These are phyloP conservation scores for Salvelinus namaycush DNA, from an alignment of 2,113 vertebrate species.

Conservation along the genomic window DNA sequence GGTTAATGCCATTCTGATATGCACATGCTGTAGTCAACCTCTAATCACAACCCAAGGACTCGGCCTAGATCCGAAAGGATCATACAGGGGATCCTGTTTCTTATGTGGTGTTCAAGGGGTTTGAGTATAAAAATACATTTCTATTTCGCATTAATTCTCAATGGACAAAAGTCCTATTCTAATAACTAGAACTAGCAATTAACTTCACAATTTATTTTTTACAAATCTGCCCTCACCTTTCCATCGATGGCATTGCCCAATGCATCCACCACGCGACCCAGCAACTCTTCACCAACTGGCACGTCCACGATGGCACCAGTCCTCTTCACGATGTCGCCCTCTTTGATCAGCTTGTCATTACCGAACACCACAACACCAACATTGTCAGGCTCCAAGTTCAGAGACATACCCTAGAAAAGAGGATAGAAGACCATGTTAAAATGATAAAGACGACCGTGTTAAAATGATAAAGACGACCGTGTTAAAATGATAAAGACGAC, in stretches of 20 bases:
- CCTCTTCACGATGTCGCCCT: constrained; percentile 96
- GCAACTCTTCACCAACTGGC: constrained; percentile 90
- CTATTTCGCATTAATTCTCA: too few relatives aligned
- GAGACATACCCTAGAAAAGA: constrained; percentile 89
- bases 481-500: too few relatives aligned
- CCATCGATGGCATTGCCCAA: constrained; percentile 96
- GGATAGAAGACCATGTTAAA: too few relatives aligned
- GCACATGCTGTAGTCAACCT: background rate
- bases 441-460: background rate
- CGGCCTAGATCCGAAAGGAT: too few relatives aligned
- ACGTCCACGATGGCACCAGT: constrained; percentile 98
- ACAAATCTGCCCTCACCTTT: constrained; percentile 75
- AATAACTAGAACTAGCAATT: too few relatives aligned
- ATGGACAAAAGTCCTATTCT: too few relatives aligned
- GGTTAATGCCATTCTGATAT: background rate
- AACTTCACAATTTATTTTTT: too few relatives aligned
- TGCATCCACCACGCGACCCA: constrained; percentile 96
- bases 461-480: too few relatives aligned
- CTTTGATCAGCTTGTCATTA: constrained; percentile 97
- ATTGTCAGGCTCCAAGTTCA: constrained; percentile 99
- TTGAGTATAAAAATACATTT: too few relatives aligned
- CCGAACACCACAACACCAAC: constrained; percentile 99
- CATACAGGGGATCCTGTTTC: too few relatives aligned
- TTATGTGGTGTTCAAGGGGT: too few relatives aligned
- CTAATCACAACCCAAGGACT: too few relatives aligned